Conservation (phyloP, 1,140 invertebrate genomes). For the Cylas formicarius region DNA sequence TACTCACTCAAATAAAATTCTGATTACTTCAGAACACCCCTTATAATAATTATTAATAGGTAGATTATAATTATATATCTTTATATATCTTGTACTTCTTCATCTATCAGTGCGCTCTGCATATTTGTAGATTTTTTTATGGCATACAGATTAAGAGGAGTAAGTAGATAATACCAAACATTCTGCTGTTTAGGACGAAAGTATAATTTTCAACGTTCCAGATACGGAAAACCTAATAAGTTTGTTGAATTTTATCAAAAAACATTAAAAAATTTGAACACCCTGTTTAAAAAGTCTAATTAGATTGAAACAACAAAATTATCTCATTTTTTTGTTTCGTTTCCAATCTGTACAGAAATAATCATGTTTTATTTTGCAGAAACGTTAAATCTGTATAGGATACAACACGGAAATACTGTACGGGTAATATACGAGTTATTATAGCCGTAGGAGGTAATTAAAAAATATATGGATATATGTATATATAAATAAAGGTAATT, state of each 20-base stretch:
- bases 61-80: constrained; percentile 12
- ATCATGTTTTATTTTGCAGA: too few species aligned
- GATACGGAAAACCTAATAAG: constrained; percentile 1
- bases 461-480: too few species aligned
- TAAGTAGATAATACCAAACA: background rate
- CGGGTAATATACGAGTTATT: too few species aligned
- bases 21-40: constrained; percentile 7
- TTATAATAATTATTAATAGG: constrained; percentile 8
- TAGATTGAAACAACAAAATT: background rate
- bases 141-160: background rate
- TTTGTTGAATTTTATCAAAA: background rate
- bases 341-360: too few species aligned
- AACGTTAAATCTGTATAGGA: too few species aligned
- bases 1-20: constrained; percentile 12
- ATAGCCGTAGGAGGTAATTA: too few species aligned
- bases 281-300: background rate
- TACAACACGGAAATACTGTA: too few species aligned
- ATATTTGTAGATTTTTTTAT: constrained; percentile 5
- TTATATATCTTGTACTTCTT: constrained; percentile 20
- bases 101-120: constrained; percentile 19
- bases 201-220: background rate
- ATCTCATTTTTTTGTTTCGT: too few species aligned
- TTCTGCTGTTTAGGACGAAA: background rate
- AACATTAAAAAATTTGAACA: background rate
- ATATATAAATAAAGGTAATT: too few species aligned